phyloP scores from a whole-genome alignment of 2,797 vertebrate genomes.

The Caiman crocodilus region DNA sequence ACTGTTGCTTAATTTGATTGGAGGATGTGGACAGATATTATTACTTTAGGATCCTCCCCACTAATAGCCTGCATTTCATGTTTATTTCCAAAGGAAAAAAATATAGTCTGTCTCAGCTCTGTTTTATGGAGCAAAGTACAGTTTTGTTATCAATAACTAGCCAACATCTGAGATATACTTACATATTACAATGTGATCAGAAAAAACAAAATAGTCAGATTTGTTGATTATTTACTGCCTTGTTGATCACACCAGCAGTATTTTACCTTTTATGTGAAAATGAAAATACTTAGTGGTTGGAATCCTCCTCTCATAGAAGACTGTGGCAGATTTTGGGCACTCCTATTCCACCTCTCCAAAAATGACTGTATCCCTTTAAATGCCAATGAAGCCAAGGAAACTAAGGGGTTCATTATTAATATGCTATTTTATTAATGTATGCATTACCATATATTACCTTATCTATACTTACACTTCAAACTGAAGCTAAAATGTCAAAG shows the following conservation, averaged over 20 bases:
- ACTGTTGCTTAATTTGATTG: background rate
- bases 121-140: background rate
- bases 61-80: background rate
- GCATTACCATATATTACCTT: background rate
- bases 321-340: background rate
- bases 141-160: background rate
- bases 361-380: background rate
- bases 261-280: background rate
- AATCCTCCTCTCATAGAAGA: too few relatives aligned
- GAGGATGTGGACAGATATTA: conserved; percentile 11
- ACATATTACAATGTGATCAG: background rate
- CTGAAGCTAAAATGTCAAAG: background rate
- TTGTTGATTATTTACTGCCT: background rate
- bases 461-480: background rate
- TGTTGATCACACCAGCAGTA: too few relatives aligned
- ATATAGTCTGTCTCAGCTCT: background rate
- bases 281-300: too few relatives aligned
- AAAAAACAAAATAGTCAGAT: background rate
- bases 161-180: background rate
- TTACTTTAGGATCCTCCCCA: background rate
- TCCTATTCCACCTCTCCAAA: background rate
- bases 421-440: too few relatives aligned
- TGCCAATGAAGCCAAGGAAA: background rate
- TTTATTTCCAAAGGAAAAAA: background rate
- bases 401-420: background rate